These are phyloP conservation scores for Plectrocnemia conspersa DNA, from an alignment of 1,140 invertebrate genomes.

Conservation along the genomic window DNA sequence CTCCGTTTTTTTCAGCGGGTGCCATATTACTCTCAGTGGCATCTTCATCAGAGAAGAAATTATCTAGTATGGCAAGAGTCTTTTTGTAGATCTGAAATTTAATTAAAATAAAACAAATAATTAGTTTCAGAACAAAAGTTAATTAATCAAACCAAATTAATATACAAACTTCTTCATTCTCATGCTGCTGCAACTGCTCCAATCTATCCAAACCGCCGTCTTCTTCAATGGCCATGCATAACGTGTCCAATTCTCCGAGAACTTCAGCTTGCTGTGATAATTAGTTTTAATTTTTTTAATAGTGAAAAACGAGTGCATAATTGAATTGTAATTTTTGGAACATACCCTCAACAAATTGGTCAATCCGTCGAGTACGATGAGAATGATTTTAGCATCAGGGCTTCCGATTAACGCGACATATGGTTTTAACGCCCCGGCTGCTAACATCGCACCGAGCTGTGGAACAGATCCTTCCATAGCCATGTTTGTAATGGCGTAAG, in stretches of 20 bases:
- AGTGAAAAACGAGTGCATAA: not conserved
- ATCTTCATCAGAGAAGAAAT: constrained; percentile 64
- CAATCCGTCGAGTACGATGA: constrained; percentile 84
- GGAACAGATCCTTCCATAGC: constrained; percentile 89
- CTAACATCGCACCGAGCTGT: constrained; percentile 79
- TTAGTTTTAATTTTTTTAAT: not conserved
- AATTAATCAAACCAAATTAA: too few species aligned
- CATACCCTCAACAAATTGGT: constrained; percentile 67
- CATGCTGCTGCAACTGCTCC: constrained; percentile 88
- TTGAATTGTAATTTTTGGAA: too few species aligned
- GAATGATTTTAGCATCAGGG: constrained; percentile 71
- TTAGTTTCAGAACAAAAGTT: not conserved
- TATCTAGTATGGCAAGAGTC: constrained; percentile 74
- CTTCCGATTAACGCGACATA: constrained; percentile 79
- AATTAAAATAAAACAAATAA: constrained; percentile 36
- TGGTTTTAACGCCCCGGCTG: constrained; percentile 79
- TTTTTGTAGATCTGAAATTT: constrained; percentile 77
- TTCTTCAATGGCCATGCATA: constrained; percentile 82
- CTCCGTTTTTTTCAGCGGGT: constrained; percentile 38
- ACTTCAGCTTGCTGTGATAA: constrained; percentile 55
- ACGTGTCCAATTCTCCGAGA: constrained; percentile 67
- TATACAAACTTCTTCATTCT: constrained; percentile 83
- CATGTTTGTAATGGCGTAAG: constrained; percentile 96
- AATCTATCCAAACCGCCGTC: constrained; percentile 88
- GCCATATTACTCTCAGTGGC: constrained; percentile 47